Conservation (phyloP, 2,797 vertebrate genomes). For the Esox lucius region DNA sequence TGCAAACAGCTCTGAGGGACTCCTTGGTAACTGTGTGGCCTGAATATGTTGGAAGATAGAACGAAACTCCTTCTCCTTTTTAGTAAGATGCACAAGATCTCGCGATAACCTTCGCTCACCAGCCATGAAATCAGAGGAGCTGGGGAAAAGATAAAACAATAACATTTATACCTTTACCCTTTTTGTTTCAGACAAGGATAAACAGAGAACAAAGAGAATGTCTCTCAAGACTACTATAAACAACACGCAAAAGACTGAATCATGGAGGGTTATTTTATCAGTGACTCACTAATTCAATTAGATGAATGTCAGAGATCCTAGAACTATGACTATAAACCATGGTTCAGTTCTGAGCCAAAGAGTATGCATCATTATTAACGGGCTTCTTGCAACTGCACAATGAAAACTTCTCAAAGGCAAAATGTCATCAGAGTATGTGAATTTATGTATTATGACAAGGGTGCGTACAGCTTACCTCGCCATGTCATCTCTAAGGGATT, state of each 20-base stretch:
- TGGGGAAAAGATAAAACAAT: constrained; percentile 54
- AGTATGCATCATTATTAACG: background rate
- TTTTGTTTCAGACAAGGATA: background rate
- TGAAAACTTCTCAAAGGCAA: background rate
- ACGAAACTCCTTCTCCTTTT: constrained; percentile 92
- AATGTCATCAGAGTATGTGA: background rate
- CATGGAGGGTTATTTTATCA: background rate
- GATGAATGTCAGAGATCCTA: background rate
- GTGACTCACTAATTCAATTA: background rate
- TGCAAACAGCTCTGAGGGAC: constrained; percentile 93
- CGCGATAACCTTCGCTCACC: constrained; percentile 90
- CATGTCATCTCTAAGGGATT: constrained; percentile 87
- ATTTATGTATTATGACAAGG: background rate
- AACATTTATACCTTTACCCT: background rate
- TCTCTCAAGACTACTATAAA: background rate
- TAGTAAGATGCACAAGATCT: constrained; percentile 90
- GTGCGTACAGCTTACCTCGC: constrained; percentile 75
- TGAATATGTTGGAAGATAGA: constrained; percentile 94
- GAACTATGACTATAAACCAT: background rate
- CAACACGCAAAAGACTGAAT: background rate
- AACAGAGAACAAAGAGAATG: background rate
- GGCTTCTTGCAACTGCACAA: background rate
- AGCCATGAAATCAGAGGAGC: constrained; percentile 86
- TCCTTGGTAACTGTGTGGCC: constrained; percentile 82
- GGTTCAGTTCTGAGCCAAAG: background rate